A percentile compares a stretch with the other conserved stretches of the same genome.
Conservation (phyloP, 2,888 invertebrate genomes). For the Drosophila falleni region DNA sequence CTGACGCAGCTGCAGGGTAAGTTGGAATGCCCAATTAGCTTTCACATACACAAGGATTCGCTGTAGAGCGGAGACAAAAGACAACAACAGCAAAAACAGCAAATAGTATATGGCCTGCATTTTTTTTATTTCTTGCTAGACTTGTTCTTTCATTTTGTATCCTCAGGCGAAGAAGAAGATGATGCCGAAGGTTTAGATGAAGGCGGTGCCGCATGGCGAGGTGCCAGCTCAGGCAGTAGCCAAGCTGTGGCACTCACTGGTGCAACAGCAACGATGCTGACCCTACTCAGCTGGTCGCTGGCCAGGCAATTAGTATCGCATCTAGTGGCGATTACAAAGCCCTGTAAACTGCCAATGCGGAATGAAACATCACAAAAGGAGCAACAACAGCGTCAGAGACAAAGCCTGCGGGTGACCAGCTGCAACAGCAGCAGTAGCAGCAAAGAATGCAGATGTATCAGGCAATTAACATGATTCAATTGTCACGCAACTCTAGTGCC, state of each 20-base stretch:
- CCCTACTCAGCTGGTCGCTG: slow-evolving; percentile 69
- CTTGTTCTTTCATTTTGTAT: slow-evolving; percentile 83
- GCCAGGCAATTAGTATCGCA: slow-evolving; percentile 73
- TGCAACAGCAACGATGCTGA: slow-evolving; percentile 56
- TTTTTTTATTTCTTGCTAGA: slow-evolving; percentile 80
- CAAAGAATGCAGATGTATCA: slow-evolving; percentile 65
- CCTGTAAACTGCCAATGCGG: slow-evolving; percentile 22
- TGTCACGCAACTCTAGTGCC: slow-evolving; percentile 78
- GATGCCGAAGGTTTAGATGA: slow-evolving; percentile 65
- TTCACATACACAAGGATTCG: slow-evolving; percentile 35
- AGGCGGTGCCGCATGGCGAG: slow-evolving; percentile 73
- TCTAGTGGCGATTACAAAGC: slow-evolving; percentile 55
- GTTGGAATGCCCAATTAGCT: slow-evolving; percentile 68
- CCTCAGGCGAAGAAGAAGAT: slow-evolving; percentile 80
- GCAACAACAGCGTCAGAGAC: slow-evolving; percentile 33
- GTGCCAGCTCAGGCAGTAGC: slow-evolving; percentile 52
- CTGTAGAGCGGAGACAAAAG: slow-evolving; percentile 24
- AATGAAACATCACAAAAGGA: slow-evolving; percentile 29
- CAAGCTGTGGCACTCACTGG: slow-evolving; percentile 39
- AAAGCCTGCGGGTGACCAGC: slow-evolving; percentile 46
- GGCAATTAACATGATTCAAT: slow-evolving; percentile 81
- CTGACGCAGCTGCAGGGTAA: slow-evolving; percentile 85
- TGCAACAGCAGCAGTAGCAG: slow-evolving; percentile 32
- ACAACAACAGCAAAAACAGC: slow-evolving; percentile 34
- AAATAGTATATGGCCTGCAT: slow-evolving; percentile 64